Evolutionary conservation across 1,140 invertebrate species (phyloP).

Genomic region (Rhagoletis pomonella): DNA sequence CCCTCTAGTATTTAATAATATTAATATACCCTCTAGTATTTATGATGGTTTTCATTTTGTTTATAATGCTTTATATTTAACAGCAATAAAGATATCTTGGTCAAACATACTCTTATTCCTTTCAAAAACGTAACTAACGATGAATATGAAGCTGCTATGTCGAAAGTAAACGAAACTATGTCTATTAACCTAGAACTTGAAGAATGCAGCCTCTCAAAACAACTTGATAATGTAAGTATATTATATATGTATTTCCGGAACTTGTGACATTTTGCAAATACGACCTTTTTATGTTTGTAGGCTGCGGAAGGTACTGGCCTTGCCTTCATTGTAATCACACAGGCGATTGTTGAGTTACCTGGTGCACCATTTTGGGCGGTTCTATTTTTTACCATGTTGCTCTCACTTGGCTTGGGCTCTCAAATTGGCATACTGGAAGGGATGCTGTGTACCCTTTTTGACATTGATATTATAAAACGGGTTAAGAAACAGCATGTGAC

Average conservation of each 20-base stretch:
- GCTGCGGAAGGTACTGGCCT: conserved; percentile 95
- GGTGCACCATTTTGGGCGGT: conserved; percentile 94
- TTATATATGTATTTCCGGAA: background rate
- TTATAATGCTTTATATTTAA: background rate
- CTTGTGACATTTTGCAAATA: too few relatives aligned
- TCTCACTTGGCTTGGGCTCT: conserved; percentile 91
- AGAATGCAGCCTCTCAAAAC: conserved; percentile 81
- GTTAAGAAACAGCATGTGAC: conserved; percentile 91
- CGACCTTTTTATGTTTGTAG: conserved; percentile 72
- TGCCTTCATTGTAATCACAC: conserved; percentile 93
- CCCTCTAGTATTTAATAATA: too few relatives aligned
- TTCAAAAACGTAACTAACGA: conserved; percentile 76
- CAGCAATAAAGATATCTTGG: conserved; percentile 79
- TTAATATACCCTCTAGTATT: too few relatives aligned
- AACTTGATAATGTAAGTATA: conserved; percentile 82
- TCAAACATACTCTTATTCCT: conserved; percentile 75
- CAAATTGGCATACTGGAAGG: conserved; percentile 95
- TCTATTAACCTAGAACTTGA: conserved; percentile 76
- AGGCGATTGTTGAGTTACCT: conserved; percentile 92
- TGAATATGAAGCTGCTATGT: conserved; percentile 76
- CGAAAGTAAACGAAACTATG: conserved; percentile 73
- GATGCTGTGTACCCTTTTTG: conserved; percentile 94
- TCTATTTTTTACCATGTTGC: conserved; percentile 94
- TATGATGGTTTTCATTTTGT: too few relatives aligned
- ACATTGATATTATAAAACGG: conserved; percentile 91